Conservation (phyloP, 2,888 invertebrate species). For the Drosophila picticornis region DNA sequence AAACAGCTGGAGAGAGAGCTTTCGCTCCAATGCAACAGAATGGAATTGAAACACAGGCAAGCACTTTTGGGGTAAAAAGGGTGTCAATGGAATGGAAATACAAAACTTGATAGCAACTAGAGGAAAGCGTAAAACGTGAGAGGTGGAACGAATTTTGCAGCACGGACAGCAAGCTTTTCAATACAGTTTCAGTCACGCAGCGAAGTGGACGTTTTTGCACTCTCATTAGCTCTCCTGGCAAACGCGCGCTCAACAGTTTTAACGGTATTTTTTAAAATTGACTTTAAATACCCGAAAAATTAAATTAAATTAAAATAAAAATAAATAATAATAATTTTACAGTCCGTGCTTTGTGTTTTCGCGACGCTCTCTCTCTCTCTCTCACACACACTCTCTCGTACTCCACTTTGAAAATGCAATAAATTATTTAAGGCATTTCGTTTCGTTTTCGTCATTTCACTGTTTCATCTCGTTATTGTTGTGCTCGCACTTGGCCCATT, state of each 20-base stretch:
- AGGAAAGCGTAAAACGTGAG: constrained; percentile 35
- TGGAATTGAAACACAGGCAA: constrained; percentile 46
- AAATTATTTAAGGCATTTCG: constrained; percentile 74
- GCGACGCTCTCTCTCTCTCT: not conserved
- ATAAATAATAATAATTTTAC: not conserved
- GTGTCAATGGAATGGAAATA: constrained; percentile 82
- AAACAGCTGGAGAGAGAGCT: constrained; percentile 67
- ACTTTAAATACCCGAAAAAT: constrained; percentile 4
- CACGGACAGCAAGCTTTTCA: constrained; percentile 61
- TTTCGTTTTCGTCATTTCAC: constrained; percentile 59
- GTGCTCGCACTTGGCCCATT: constrained; percentile 61
- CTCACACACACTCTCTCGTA: not conserved
- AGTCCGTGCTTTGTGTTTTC: constrained; percentile 17
- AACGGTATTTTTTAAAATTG: constrained; percentile 25
- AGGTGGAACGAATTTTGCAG: constrained; percentile 32
- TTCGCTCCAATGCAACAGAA: constrained; percentile 26
- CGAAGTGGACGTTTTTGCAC: constrained; percentile 67
- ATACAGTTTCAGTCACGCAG: constrained; percentile 81
- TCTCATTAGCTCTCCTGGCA: not conserved
- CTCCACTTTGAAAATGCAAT: constrained; percentile 56
- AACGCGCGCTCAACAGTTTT: constrained; percentile 15
- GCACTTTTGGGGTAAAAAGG: constrained; percentile 61
- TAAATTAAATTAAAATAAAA: not conserved
- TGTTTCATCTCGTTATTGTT: constrained; percentile 36
- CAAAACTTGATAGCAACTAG: constrained; percentile 64